Base-by-base conservation (phyloP, 30 jellyfish, hydroid and myxozoan species). In the Chironex yamaguchii region DNA sequence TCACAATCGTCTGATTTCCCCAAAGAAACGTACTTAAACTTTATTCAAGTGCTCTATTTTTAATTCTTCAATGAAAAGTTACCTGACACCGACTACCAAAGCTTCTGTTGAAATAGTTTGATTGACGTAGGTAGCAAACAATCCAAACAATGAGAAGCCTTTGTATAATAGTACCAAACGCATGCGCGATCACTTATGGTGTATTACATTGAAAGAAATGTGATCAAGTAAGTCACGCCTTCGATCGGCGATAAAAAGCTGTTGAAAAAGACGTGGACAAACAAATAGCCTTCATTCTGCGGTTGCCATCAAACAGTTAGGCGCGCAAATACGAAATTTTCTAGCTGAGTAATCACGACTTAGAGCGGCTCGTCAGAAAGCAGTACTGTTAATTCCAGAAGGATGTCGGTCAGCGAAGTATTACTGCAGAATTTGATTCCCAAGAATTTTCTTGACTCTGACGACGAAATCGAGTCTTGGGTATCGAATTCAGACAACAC, bases 391-490 rank as follows among this genome's bases (percentile, higher is more conserved):
- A 27, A 51, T 2, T 35, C 73, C 68, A 11, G 0, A 88, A 86
- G 26, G 64, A 88, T 89, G 99, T 71, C 97, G 85, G 70, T 89
- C 89, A 95, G 97, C 78, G 99, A 95, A 35, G 96, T 94, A 9
- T 52, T 89, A 78, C 50, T 95, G 88, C 99, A 91, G 84, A 95
- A 81, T 52, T 75, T 71, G 80, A 90, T 95, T 94, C 97, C 97
- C 49, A 94, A 81, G 87, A 88, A 89, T 85, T 79, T 94, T 63
- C 84, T 94, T 26, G 99, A 94, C 53, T 88, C 98, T 22, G 97
- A 94, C 33, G 99, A 94, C 71, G 99, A 94, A 32, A 49, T 69
- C 49, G 99, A 95, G 32, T 29, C 93, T 29, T 95, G 99, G 99
- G 76, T 90, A 52, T 50, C 97, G 63, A 81, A 94, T 52, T 58